Evolutionary conservation across 2,888 invertebrate genomes (phyloP).

Genomic region (Allolobophora icterica): DNA sequence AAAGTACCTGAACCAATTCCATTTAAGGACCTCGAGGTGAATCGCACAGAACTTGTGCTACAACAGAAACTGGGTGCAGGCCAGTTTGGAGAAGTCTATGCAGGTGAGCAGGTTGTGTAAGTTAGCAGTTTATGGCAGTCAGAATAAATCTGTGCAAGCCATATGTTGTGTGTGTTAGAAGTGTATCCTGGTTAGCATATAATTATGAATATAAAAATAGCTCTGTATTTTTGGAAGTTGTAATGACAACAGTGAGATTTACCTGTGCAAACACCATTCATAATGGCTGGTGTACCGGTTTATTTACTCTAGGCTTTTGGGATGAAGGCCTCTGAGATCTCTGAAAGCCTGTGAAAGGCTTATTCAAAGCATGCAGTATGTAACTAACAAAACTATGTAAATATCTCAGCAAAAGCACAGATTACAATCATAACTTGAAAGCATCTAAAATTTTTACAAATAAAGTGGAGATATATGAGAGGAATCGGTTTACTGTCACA

Average conservation of each 20-base stretch:
- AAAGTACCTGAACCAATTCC: slow-evolving; percentile 90
- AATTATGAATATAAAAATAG: too few species aligned
- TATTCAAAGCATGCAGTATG: too few species aligned
- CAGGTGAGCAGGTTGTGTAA: slow-evolving; percentile 66
- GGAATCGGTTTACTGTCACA: too few species aligned
- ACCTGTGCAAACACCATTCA: not conserved
- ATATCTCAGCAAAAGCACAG: too few species aligned
- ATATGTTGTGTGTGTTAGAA: not conserved
- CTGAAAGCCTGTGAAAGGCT: too few species aligned
- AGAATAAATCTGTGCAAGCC: not conserved
- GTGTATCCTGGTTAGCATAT: not conserved
- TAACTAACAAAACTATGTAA: too few species aligned
- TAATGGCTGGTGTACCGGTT: not conserved
- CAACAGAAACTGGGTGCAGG: slow-evolving; percentile 90
- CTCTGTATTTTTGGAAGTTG: not conserved
- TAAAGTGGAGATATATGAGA: too few species aligned
- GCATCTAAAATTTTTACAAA: not conserved
- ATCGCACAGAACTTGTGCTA: slow-evolving; percentile 85
- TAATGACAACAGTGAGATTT: not conserved
- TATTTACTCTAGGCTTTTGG: not conserved
- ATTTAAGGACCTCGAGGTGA: slow-evolving; percentile 98
- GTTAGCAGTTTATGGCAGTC: not conserved
- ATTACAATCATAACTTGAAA: too few species aligned
- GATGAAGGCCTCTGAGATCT: too few species aligned
- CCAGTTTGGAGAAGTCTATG: slow-evolving; percentile 89